Base-by-base conservation (phyloP, 2,888 invertebrate species). In the Ichneumoninae sp. region DNA sequence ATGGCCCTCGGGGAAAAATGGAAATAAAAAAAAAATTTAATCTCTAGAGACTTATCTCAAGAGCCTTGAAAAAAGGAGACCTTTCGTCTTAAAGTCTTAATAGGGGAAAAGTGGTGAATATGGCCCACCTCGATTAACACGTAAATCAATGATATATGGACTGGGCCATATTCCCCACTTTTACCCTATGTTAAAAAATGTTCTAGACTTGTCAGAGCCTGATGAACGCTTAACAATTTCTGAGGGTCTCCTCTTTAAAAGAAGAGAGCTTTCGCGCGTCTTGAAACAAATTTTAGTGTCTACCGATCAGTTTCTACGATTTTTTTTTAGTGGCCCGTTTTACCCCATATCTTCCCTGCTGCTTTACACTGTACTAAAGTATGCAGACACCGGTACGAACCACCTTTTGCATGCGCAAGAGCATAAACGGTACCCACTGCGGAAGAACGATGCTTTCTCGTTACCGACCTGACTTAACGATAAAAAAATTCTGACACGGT, bases 391-490 rank as follows among this genome's bases (percentile, higher is more conserved):
- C 57, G 10, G 8, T 13, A 66, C 71, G 22, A 68, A 47, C 68
- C 54, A n/a, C 26, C 65, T 16, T 63, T 75, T 44, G 74, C 74
- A 54, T 75, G 75, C 63, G 36, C 52, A 68, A 74, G 73, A 16
- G n/a, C 74, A 70, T 52, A 65, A 83, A 79, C 79, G 74, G 26
- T 60, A 71, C 63, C 54, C 40, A 71, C 83, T 36, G 71, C 33
- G 22, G 3, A 80, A 70, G 50, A 71, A 71, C 50, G 79, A 83
- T 73, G 85, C 86, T 86, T 86, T 68, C 70, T 82, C 57, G 83
- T 77, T 85, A 69, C 63, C 78, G 77, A 86, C 89, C 40, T 40
- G 36, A 36, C 36, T 36, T 8, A 36, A 10, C 40, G 7, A 10
- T 40, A 10, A 10, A 40, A 10, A 40, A 40, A 10, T 5, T 40